Conservation (phyloP, 2,888 invertebrate genomes). For the Cremastinae sp. region DNA sequence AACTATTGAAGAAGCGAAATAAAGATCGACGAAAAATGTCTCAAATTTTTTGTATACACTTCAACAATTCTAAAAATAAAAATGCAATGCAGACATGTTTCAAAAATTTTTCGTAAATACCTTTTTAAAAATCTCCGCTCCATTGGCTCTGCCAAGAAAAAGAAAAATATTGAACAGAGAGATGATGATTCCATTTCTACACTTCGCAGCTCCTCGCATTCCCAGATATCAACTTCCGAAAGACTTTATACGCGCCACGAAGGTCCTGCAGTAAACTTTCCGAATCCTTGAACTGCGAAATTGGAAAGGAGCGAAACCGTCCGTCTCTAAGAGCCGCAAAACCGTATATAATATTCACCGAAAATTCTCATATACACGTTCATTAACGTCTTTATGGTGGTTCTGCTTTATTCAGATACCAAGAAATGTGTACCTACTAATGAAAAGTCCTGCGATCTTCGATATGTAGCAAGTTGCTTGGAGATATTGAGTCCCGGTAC, state of each 20-base stretch:
- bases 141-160: neutral
- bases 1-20: constrained; percentile 32
- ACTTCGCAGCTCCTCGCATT: constrained; percentile 3
- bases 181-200: constrained; percentile 11
- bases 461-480: no score
- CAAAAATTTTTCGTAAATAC: no score
- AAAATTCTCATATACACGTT: neutral
- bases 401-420: no score
- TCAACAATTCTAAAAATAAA: neutral
- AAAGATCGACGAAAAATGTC: neutral
- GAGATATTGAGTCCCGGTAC: no score
- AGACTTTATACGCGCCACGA: constrained; percentile 19
- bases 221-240: constrained; percentile 29
- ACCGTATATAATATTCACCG: neutral
- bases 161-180: constrained; percentile 1
- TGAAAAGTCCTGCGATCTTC: no score
- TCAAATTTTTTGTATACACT: no score
- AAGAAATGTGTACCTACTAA: no score
- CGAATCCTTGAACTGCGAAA: constrained; percentile 47
- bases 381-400: neutral
- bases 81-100: no score
- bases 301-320: constrained; percentile 31
- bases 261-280: constrained; percentile 49
- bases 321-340: neutral
- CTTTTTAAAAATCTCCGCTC: no score